Percentiles rank a stretch among this genome's conserved stretches.
phyloP scores from a whole-genome alignment of 2,888 invertebrate species.

The Patella pellucida region DNA sequence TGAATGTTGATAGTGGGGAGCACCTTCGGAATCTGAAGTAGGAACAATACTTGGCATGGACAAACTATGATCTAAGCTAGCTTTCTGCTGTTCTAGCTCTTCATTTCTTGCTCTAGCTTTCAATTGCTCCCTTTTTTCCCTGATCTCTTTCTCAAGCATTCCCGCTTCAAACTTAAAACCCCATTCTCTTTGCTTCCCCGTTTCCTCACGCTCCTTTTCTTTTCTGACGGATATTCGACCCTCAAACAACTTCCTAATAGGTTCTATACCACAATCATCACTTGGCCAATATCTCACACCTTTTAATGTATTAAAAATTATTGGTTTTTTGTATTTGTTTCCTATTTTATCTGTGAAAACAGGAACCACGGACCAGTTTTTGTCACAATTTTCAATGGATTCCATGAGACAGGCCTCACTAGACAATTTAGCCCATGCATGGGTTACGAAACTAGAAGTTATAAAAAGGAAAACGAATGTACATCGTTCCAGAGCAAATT shows the following conservation, averaged over 20 bases:
- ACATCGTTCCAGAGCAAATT: slow-evolving; percentile 44
- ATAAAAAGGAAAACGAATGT: slow-evolving; percentile 58
- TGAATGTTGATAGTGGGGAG: no score
- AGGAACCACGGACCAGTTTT: slow-evolving; percentile 60
- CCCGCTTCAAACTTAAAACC: slow-evolving; percentile 19
- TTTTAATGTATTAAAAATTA: slow-evolving; percentile 53
- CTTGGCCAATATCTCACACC: slow-evolving; percentile 54
- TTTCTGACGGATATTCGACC: slow-evolving; percentile 40
- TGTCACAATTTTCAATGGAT: slow-evolving; percentile 50
- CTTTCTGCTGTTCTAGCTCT: no score
- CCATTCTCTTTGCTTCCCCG: slow-evolving; percentile 12
- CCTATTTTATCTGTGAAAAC: slow-evolving; percentile 48
- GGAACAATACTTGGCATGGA: no score
- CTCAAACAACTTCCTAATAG: slow-evolving; percentile 45
- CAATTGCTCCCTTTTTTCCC: background rate
- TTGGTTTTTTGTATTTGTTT: slow-evolving; percentile 44
- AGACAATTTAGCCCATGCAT: slow-evolving; percentile 51
- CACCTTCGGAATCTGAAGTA: no score
- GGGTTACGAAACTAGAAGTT: slow-evolving; percentile 47
- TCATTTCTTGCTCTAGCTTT: no score
- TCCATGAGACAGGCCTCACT: slow-evolving; percentile 57
- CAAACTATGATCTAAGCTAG: no score
- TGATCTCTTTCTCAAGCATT: background rate
- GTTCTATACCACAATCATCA: slow-evolving; percentile 50
- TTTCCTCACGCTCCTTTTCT: slow-evolving; percentile 24